These are phyloP conservation scores for Lasioglossum pauxillum DNA, from an alignment of 2,888 invertebrate species.

Conservation along the genomic window DNA sequence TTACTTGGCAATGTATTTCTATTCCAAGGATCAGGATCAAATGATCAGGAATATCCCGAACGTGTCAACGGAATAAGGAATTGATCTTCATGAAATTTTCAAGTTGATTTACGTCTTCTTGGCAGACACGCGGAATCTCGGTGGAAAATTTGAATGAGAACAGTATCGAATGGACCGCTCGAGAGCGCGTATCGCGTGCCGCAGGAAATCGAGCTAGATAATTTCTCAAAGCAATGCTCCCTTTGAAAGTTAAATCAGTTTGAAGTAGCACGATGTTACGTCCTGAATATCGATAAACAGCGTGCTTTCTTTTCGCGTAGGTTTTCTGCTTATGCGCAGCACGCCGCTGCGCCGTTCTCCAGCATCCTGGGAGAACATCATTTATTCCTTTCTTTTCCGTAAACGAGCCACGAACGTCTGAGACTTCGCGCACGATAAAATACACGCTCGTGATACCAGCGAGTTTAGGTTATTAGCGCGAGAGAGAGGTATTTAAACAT, in stretches of 20 bases:
- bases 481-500: no score
- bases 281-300: background rate
- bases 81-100: background rate
- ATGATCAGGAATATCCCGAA: background rate
- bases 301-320: background rate
- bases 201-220: background rate
- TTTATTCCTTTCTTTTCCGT: background rate
- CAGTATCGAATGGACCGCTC: background rate
- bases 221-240: constrained; percentile 11
- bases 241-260: constrained; percentile 7
- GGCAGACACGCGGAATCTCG: background rate
- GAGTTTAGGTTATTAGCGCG: no score
- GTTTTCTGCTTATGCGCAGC: background rate
- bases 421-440: background rate
- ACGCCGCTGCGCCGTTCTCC: background rate
- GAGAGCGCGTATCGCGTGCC: background rate
- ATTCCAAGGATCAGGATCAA: background rate
- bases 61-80: background rate
- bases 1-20: no score
- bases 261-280: background rate
- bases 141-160: background rate
- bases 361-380: background rate
- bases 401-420: background rate
- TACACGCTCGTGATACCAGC: background rate
- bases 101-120: background rate